Evolutionary conservation across 2,113 vertebrate species (phyloP).

Genomic region (Aplodontia rufa): DNA sequence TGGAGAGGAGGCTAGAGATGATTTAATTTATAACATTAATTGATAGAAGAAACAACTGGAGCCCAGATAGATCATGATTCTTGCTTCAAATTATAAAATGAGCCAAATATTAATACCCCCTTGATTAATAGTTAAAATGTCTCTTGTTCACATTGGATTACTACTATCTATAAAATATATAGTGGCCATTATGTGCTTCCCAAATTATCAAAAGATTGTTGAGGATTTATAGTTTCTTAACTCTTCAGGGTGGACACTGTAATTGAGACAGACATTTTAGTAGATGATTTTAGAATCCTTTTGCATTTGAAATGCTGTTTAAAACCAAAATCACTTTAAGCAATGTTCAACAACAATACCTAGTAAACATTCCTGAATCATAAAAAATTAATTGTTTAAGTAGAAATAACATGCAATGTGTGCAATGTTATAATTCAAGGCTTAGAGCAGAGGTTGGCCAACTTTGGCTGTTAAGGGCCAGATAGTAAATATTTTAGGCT

Average conservation of each 20-base stretch:
- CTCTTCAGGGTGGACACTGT: background rate
- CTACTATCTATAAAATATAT: background rate
- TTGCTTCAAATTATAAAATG: background rate
- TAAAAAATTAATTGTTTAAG: conserved; percentile 50
- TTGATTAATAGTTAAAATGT: background rate
- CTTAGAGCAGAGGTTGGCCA: background rate
- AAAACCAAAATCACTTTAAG: background rate
- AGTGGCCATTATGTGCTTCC: background rate
- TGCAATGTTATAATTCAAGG: background rate
- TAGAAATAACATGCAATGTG: background rate
- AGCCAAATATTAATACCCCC: background rate
- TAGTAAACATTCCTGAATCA: background rate
- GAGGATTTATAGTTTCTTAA: conserved; percentile 12
- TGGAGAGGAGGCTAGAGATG: background rate
- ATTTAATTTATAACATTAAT: background rate
- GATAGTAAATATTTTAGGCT: conserved; percentile 38
- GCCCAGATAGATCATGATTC: background rate
- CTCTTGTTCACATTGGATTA: background rate
- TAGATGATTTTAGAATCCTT: conserved; percentile 45
- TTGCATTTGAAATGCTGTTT: conserved; percentile 49
- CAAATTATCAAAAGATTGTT: background rate
- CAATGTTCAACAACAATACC: background rate
- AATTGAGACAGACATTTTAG: background rate
- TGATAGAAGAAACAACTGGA: conserved; percentile 29
- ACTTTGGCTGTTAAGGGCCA: background rate